Base-by-base conservation (phyloP, 1,140 invertebrate genomes). In the Drosophila kohkoa region DNA sequence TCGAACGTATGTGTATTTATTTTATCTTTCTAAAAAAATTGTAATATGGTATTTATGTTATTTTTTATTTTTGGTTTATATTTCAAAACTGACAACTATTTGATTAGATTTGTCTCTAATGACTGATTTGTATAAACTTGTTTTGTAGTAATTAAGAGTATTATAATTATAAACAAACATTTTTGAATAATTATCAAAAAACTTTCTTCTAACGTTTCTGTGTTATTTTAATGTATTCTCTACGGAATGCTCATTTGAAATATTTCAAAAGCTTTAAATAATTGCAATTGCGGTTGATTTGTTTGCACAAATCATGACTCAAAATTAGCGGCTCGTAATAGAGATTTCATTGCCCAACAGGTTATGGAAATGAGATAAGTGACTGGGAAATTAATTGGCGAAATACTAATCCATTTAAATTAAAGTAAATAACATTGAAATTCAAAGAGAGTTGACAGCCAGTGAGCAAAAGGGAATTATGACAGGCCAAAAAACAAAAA, bases 371-470 rank as follows among this genome's bases (percentile, higher is more conserved):
- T 65, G 38, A 43, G 57, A 68, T 32, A 35, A 46, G 59, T 68
- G 49, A 30, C 51, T 48, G 43, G 51, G 15, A 73, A 77, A 77
- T 70, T 65, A 81, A 83, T 81, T 78, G 59, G 35, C 20, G 35
- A 48, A 63, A 81, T 81, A 76, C 78, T 79, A 88, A 89, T 88
- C 85, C 75, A 88, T 88, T 89, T 88, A 89, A 88, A 88, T 88
- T 88, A 88, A 89, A 79, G 85, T 78, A 88, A 88, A 88, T 89
- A 89, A 70, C 68, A 79, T 79, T 58, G 54, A 79, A 75, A 89
- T 88, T 74, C 75, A 88, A 78, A 85, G 81, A 49, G 66, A 75
- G 16, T 54, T 73, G 51, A 59, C 55, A 81, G 65, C 77, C 60
- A 67, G 15, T 15, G 46, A 62, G 55, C 67, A 79, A 70, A 81